phyloP scores from a whole-genome alignment of 2,888 invertebrate genomes.

The Heliothis peltigera region DNA sequence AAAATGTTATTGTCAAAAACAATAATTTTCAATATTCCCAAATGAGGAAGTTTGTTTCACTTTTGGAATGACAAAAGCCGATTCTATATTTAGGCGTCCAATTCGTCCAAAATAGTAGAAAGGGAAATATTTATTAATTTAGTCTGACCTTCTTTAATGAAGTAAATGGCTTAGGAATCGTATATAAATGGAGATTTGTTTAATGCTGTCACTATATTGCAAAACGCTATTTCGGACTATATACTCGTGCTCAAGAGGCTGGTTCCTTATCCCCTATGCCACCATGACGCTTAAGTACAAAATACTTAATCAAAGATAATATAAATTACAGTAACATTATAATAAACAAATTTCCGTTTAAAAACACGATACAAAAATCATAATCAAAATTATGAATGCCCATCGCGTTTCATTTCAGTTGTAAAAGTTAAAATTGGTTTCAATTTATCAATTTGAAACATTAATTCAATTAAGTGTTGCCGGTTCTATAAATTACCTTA shows the following conservation, averaged over 20 bases:
- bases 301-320: constrained; percentile 16
- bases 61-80: background rate
- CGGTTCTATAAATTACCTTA: constrained; percentile 61
- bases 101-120: background rate
- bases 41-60: background rate
- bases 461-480: constrained; percentile 65
- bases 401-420: constrained; percentile 60
- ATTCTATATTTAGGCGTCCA: background rate
- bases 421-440: constrained; percentile 63
- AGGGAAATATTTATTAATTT: background rate
- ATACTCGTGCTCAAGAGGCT: too few relatives aligned
- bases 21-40: constrained; percentile 38
- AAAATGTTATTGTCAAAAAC: constrained; percentile 29
- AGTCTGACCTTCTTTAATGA: background rate
- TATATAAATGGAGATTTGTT: background rate
- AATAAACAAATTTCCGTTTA: constrained; percentile 51
- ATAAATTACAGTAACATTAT: constrained; percentile 38
- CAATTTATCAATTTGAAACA: constrained; percentile 69
- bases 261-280: too few relatives aligned
- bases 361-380: constrained; percentile 47
- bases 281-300: background rate
- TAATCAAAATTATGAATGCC: constrained; percentile 55
- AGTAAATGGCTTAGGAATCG: background rate
- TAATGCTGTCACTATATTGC: background rate
- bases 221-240: too few relatives aligned